Evolutionary conservation across 2,113 vertebrate genomes (phyloP).

Genomic region (Anthoscopus minutus): DNA sequence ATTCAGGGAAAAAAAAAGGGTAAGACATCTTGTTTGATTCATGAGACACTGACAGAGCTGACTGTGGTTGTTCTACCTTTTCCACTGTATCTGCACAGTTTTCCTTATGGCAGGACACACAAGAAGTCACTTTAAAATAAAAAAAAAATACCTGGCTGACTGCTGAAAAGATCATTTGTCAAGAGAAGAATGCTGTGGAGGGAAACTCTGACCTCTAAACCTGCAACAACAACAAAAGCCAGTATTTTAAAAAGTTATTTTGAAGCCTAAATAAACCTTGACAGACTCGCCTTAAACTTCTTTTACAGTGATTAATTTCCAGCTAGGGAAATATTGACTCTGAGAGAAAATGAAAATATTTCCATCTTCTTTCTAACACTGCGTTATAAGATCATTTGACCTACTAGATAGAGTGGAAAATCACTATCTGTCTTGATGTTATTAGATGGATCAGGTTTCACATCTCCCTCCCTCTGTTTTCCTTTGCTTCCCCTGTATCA

Average conservation of each 20-base stretch:
- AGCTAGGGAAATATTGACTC: slow-evolving; percentile 39
- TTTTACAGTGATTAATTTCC: slow-evolving; percentile 54
- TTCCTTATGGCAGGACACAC: slow-evolving; percentile 42
- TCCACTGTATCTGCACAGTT: background rate
- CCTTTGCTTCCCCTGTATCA: slow-evolving; percentile 11
- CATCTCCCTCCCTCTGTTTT: slow-evolving; percentile 13
- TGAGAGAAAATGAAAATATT: slow-evolving; percentile 58
- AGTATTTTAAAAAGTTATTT: slow-evolving; percentile 46
- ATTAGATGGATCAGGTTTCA: slow-evolving; percentile 21
- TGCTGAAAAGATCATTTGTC: slow-evolving; percentile 44
- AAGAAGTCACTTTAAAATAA: slow-evolving; percentile 48
- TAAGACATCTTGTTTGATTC: background rate
- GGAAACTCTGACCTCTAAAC: slow-evolving; percentile 51
- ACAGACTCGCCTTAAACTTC: slow-evolving; percentile 48
- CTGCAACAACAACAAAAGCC: slow-evolving; percentile 51
- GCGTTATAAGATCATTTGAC: slow-evolving; percentile 40
- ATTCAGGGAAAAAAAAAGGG: background rate
- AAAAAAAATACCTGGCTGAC: slow-evolving; percentile 41
- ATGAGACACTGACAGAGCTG: background rate
- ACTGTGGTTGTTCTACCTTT: background rate
- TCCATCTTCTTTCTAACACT: slow-evolving; percentile 25
- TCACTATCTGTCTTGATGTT: slow-evolving; percentile 30
- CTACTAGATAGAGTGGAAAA: slow-evolving; percentile 53
- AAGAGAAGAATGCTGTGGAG: slow-evolving; percentile 51
- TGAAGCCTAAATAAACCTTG: slow-evolving; percentile 62